A percentile compares a stretch with the other conserved stretches of the same genome.
These are phyloP conservation scores for Epirrhoe tristata DNA, from an alignment of 2,888 invertebrate species.

Conservation along the genomic window DNA sequence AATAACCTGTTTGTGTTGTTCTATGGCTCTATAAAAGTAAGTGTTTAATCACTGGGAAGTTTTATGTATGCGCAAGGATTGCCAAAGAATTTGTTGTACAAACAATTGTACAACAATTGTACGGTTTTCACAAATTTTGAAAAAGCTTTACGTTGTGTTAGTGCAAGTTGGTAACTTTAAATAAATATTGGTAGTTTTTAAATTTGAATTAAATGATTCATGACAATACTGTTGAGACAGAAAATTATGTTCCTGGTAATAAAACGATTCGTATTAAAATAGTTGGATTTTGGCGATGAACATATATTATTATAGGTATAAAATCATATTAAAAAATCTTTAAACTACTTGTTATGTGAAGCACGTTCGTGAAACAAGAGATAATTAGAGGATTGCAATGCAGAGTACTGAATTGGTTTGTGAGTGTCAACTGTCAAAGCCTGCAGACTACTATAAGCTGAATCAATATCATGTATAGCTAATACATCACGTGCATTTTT, in stretches of 20 bases:
- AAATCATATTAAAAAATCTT: too few species aligned
- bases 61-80: constrained; percentile 29
- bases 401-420: constrained; percentile 56
- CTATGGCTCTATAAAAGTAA: constrained; percentile 37
- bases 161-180: not conserved
- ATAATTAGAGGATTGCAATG: constrained; percentile 71
- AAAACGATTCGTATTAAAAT: too few species aligned
- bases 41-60: constrained; percentile 37
- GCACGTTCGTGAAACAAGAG: constrained; percentile 51
- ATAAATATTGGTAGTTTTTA: too few species aligned
- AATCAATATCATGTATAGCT: not conserved
- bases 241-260: too few species aligned
- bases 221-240: too few species aligned
- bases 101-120: too few species aligned
- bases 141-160: not conserved
- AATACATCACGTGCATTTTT: not conserved
- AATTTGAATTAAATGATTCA: too few species aligned
- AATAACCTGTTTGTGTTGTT: constrained; percentile 48
- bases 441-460: constrained; percentile 14
- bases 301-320: too few species aligned
- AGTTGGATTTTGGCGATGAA: not conserved
- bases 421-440: constrained; percentile 61
- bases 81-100: constrained; percentile 18
- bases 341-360: constrained; percentile 21
- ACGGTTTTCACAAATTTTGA: not conserved